A percentile compares a stretch with the other conserved stretches of the same genome.
phyloP scores from a whole-genome alignment of 2,797 vertebrate species.

The Ctenopoma kingsleyae region DNA sequence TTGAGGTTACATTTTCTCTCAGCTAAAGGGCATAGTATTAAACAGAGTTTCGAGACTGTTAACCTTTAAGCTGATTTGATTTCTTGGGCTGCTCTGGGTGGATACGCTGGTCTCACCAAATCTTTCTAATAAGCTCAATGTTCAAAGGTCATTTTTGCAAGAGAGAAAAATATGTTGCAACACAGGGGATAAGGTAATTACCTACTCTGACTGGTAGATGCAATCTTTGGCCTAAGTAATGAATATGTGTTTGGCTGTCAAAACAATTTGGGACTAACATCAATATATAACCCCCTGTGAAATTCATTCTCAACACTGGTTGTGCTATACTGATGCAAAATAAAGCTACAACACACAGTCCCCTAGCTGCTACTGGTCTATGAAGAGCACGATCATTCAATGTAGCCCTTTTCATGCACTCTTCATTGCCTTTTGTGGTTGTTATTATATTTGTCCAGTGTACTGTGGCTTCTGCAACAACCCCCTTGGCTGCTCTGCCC shows the following conservation, averaged over 20 bases:
- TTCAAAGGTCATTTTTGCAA: conserved; percentile 79
- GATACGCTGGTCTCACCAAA: conserved; percentile 60
- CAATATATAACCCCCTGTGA: conserved; percentile 54
- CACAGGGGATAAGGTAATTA: conserved; percentile 69
- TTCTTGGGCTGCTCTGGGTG: conserved; percentile 59
- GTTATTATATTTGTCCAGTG: conserved; percentile 87
- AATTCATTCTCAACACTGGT: conserved; percentile 43
- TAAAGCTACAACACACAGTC: conserved; percentile 66
- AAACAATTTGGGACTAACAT: conserved; percentile 62
- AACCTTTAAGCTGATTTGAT: conserved; percentile 77
- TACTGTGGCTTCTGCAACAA: conserved; percentile 81
- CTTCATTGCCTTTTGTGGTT: conserved; percentile 73
- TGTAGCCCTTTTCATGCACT: conserved; percentile 76
- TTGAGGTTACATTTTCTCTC: conserved; percentile 18
- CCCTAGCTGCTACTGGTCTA: conserved; percentile 67
- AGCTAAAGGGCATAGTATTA: conserved; percentile 65
- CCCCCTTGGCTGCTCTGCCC: conserved; percentile 72
- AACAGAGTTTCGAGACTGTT: conserved; percentile 61
- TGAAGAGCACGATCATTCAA: conserved; percentile 77
- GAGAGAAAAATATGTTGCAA: conserved; percentile 65
- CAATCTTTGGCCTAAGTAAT: conserved; percentile 65
- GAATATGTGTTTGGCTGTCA: conserved; percentile 63
- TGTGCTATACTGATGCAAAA: conserved; percentile 48
- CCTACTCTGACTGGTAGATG: conserved; percentile 60
- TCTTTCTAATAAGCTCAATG: conserved; percentile 75